Base-by-base conservation (phyloP, 2,888 invertebrate genomes). In the Margaritifera margaritifera region DNA sequence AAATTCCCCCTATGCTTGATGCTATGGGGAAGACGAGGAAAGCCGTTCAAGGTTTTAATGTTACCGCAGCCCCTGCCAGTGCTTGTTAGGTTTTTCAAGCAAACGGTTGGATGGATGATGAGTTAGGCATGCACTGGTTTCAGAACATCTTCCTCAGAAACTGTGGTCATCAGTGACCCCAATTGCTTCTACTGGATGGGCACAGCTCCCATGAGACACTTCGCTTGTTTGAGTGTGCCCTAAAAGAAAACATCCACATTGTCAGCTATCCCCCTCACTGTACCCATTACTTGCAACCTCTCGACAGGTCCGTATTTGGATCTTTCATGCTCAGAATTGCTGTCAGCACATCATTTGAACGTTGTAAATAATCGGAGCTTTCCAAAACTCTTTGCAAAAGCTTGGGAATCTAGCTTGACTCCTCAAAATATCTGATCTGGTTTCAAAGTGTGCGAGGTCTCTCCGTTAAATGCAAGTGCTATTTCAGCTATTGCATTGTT, bases 101-200 rank as follows among this genome's bases (percentile, higher is more conserved):
- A 11, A 81, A 78, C 31, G 79, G 77, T 3, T 81, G 81, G 79
- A 83, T 82, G 79, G 64, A 68, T 8, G 75, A 80, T 50, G 60
- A 59, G 6, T 53, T 83, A 0, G 76, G 80, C 6, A 71, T 72
- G 20, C 58, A 69, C 31, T 83, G 80, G 81, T 81, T 81, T 62
- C 31, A 55, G 18, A 66, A 78, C 1, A 67, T 80, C 0, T 83
- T 79, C 59, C 62, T 81, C 6, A n/a, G 60, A 6, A 24, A 75
- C 69, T 81, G 80, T 68, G 80, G 80, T 22, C 53, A 71, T 15
- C 67, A 71, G 52, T 63, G 83, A n/a, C 80, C 83, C 19, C 81
- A 80, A 55, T 69, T 83, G 1, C 66, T 81, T 0, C 71, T 83
- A 27, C 59, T 81, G 27, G 82, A 82, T 59, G 76, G 76, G 19